These are phyloP conservation scores for Ivindomyrus marchei DNA, from an alignment of 2,113 vertebrate genomes.

Conservation along the genomic window DNA sequence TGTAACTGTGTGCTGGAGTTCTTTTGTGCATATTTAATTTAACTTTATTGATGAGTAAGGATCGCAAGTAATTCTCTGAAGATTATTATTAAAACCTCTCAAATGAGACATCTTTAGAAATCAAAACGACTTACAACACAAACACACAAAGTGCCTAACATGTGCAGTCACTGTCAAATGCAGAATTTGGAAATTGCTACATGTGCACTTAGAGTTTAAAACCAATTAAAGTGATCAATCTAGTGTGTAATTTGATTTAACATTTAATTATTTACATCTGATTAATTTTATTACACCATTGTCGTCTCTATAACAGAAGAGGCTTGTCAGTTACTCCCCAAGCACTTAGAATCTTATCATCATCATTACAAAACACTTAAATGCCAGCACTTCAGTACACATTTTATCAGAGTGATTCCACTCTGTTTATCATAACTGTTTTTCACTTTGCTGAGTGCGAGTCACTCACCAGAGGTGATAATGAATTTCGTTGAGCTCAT, in stretches of 20 bases:
- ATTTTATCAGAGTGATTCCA: not conserved
- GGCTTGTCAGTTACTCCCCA: not conserved
- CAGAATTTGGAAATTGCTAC: not conserved
- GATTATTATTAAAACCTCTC: not conserved
- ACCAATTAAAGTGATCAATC: not conserved
- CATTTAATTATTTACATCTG: slow-evolving; percentile 1
- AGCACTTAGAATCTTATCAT: not conserved
- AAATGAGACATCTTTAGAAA: not conserved
- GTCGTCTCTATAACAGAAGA: not conserved
- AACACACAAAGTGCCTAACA: not conserved
- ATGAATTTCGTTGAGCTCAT: slow-evolving; percentile 52
- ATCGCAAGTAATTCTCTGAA: not conserved
- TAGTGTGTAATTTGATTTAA: not conserved
- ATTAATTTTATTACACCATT: not conserved
- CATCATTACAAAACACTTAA: not conserved
- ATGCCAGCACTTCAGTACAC: not conserved
- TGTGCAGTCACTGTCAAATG: not conserved
- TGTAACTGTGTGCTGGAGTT: not conserved
- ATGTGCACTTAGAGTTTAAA: not conserved
- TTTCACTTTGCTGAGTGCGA: slow-evolving; percentile 28
- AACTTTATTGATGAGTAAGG: not conserved
- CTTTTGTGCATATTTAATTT: not conserved
- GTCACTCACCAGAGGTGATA: slow-evolving; percentile 51
- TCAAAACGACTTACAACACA: not conserved
- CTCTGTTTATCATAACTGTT: slow-evolving; percentile 4